Evolutionary conservation across 2,113 vertebrate genomes (phyloP), one percentile per base, ranked within the genome.

Genomic region (Pelmatolapia mariae): DNA sequence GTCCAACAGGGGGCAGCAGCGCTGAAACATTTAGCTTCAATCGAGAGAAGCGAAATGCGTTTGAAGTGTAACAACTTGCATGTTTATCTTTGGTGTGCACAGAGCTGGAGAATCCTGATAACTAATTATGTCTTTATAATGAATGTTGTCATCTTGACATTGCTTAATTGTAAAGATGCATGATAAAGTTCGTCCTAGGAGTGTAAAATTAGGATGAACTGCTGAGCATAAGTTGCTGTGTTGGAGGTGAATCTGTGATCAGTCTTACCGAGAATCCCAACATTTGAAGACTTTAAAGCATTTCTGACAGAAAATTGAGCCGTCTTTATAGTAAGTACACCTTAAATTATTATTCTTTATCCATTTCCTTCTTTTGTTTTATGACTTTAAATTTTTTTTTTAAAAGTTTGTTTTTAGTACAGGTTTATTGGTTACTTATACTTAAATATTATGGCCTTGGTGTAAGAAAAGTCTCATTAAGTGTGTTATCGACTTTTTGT

Each of bases 351-450:
- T 43, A 43, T 24, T 43, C 7, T 5, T 40, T 8, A 71, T 5
- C 11, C 1, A 2, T 40, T 8, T 40, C 12, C 7, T 40, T 11
- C 0, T 15, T 19, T 8, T 38, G 7, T 40, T 68, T 68, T 22
- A 8, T 40, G 13, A 31, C 5, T 40, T 40, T 12, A 1, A 1
- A 54, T 5, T 1, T 0, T 2, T 1, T 3, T 5, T 59, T 1
- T 1, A 2, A 0, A 56, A 4, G 2, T 31, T 61, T 0, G 0
- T 40, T 40, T 71, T 24, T 43, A 1, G 66, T 45, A 15, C 16
- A 13, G 0, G 3, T 73, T 26, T 73, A 43, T 26, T 43, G 5
- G 22, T 73, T 43, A 45, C 2, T 36, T 36, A 36, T 19, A 36
- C 59, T 71, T 43, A 0, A 71, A 71, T 43, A 43, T 43, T 24